Conservation (phyloP, 2,797 vertebrate genomes). For the Erpetoichthys calabaricus region DNA sequence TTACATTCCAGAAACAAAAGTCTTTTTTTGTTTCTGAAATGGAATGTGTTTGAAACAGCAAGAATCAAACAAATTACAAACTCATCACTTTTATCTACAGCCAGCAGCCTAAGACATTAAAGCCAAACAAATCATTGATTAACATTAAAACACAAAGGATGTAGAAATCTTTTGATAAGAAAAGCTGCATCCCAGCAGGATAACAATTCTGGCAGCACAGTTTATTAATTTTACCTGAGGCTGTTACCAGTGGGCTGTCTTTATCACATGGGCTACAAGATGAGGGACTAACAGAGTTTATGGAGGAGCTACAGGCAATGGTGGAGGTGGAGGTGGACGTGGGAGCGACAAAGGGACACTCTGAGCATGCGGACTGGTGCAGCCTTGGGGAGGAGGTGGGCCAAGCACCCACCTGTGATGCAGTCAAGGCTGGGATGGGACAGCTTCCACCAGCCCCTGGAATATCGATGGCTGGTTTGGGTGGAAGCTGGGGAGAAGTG, state of each 20-base stretch:
- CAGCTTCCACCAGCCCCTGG: slow-evolving; percentile 61
- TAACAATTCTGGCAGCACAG: slow-evolving; percentile 10
- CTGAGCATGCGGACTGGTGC: slow-evolving; percentile 81
- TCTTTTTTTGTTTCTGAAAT: no score
- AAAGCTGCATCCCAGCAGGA: slow-evolving; percentile 21
- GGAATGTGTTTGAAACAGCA: no score
- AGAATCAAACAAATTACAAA: no score
- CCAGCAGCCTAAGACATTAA: no score
- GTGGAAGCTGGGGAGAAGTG: slow-evolving; percentile 86
- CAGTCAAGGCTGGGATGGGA: slow-evolving; percentile 83
- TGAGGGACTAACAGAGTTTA: slow-evolving; percentile 84
- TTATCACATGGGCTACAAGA: slow-evolving; percentile 78
- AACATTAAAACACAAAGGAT: slow-evolving; percentile 21
- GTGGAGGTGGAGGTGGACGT: slow-evolving; percentile 33
- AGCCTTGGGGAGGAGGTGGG: slow-evolving; percentile 57
- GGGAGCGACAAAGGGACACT: slow-evolving; percentile 71
- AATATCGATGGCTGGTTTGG: slow-evolving; percentile 95
- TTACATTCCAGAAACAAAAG: no score
- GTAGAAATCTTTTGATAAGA: slow-evolving; percentile 20
- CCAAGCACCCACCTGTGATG: slow-evolving; percentile 97
- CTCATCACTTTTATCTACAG: no score
- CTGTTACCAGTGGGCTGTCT: slow-evolving; percentile 97
- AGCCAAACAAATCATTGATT: slow-evolving; percentile 13
- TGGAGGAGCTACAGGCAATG: slow-evolving; percentile 76
- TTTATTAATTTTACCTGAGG: slow-evolving; percentile 76